phyloP scores from a whole-genome alignment of 23 tunicate species.

The Diplosoma virens region DNA sequence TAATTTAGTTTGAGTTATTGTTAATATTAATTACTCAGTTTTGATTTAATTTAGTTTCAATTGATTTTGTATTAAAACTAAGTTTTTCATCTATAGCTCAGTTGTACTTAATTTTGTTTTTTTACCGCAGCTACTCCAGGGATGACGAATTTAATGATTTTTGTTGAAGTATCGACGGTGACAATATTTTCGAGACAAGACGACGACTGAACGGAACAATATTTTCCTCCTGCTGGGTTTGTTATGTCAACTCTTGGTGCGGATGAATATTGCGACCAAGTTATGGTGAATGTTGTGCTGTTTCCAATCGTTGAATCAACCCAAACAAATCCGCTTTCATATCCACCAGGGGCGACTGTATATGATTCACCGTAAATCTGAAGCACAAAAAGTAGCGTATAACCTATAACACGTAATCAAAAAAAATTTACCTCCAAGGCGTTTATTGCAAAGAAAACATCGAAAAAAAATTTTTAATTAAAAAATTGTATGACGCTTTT shows the following conservation, averaged over 20 bases:
- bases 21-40: no score
- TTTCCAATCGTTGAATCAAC: slow-evolving; percentile 56
- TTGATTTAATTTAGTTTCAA: no score
- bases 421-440: no score
- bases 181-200: background rate
- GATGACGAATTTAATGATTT: slow-evolving; percentile 32
- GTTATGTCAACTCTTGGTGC: slow-evolving; percentile 8
- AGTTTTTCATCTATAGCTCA: no score
- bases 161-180: background rate
- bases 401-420: no score
- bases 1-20: no score
- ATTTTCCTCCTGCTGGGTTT: slow-evolving; percentile 17
- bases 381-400: no score
- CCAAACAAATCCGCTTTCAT: slow-evolving; percentile 14
- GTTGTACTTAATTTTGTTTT: no score
- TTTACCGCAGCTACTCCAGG: slow-evolving; percentile 58
- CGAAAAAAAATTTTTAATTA: no score
- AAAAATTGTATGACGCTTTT: no score
- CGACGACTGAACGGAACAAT: background rate
- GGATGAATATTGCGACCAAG: slow-evolving; percentile 27
- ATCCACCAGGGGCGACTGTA: background rate
- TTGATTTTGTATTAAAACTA: no score
- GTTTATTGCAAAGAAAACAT: no score
- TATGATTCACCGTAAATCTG: slow-evolving; percentile 28
- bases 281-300: slow-evolving; percentile 41